Base-by-base conservation (phyloP, 1,140 invertebrate genomes). In the Trichogramma pretiosum region DNA sequence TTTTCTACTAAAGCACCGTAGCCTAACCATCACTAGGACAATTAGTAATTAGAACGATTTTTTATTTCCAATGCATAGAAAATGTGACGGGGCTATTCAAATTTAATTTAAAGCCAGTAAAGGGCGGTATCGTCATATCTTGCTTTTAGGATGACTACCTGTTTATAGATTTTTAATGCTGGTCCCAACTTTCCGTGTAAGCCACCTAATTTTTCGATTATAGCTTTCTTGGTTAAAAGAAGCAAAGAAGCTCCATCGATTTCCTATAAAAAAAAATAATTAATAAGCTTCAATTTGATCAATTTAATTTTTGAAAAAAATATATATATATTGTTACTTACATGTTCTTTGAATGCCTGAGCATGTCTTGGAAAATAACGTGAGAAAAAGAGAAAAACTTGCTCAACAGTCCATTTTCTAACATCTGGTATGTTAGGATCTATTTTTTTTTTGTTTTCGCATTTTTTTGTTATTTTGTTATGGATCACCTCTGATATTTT, bases 141-240 rank as follows among this genome's bases (percentile, higher is more conserved):
- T 28, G 79, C 76, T 65, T 85, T 82, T 39, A 85, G 65, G 64
- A 82, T 83, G 13, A 82, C 73, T 46, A 85, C 77, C 48, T 89
- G 85, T 33, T 82, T 74, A 63, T 90, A 93, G 38, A 93, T 81
- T 63, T 91, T 89, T 5, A 93, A 71, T 5, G 89, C 90, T 19
- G 88, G 89, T 10, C 89, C 89, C 1, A 93, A 67, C n/a, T n/a
- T n/a, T n/a, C n/a, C n/a, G n/a, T n/a, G n/a, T 50, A 87, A 84
- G 17, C 93, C 67, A 43, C 82, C 78, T 33, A 93, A 69, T 22
- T 84, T 83, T 32, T 74, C 81, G 3, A 93, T 70, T 3, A 93
- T 86, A 61, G 93, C 89, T 24, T 77, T 77, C 54, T 89, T 73
- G 57, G 82, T 81, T 68, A 93, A 77, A 55, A 93, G 74, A 19